Conservation (phyloP, 2,113 vertebrate species). For the Ptyas mucosa region DNA sequence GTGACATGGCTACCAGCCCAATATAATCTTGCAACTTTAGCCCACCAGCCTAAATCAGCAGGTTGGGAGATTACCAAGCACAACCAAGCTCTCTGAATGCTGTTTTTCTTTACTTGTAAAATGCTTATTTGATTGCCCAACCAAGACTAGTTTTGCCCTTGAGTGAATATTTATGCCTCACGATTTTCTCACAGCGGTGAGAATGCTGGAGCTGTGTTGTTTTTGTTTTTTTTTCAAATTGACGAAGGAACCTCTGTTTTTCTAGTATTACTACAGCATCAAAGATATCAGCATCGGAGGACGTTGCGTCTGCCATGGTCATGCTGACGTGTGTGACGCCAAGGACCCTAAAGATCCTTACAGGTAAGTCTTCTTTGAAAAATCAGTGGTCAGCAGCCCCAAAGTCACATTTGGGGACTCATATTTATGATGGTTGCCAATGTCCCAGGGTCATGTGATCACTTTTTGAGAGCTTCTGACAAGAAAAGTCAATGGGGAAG, state of each 20-base stretch:
- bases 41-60: no score
- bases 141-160: neutral
- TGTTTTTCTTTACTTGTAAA: neutral
- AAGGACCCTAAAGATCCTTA: slow-evolving; percentile 86
- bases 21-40: neutral
- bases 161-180: neutral
- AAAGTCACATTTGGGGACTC: no score
- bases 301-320: slow-evolving; percentile 94
- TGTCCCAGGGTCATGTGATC: no score
- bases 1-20: neutral
- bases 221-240: accelerated
- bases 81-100: no score
- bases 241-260: neutral
- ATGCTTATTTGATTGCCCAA: neutral
- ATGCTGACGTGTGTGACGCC: slow-evolving; percentile 89
- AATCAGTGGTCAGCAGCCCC: neutral
- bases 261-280: slow-evolving; percentile 96
- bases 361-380: slow-evolving; percentile 72
- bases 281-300: slow-evolving; percentile 97
- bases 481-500: no score
- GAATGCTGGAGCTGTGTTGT: neutral
- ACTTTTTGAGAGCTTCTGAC: no score
- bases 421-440: no score
- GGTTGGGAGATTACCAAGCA: neutral
- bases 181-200: neutral